phyloP scores from a whole-genome alignment of 2,113 vertebrate species.

The Saiga tatarica region DNA sequence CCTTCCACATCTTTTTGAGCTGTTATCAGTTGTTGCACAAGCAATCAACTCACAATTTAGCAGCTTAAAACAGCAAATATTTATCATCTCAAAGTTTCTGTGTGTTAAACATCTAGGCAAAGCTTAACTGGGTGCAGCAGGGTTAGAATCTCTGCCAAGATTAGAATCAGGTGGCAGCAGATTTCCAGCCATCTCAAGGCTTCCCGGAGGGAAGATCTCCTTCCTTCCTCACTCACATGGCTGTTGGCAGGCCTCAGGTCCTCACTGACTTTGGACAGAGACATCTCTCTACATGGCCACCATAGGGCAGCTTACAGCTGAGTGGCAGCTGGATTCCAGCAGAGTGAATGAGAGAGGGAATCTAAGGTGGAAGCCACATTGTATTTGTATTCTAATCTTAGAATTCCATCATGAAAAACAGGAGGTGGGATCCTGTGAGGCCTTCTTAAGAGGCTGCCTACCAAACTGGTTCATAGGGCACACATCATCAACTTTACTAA shows the following conservation, averaged over 20 bases:
- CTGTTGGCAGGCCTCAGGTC: background rate
- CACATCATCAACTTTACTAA: background rate
- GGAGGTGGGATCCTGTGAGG: background rate
- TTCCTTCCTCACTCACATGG: background rate
- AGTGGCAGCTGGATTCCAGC: background rate
- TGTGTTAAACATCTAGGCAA: background rate
- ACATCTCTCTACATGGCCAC: background rate
- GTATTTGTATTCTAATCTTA: constrained; percentile 14
- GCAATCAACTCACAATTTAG: background rate
- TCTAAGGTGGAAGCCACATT: background rate
- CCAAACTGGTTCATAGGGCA: background rate
- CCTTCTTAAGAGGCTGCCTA: background rate
- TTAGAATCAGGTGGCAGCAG: background rate
- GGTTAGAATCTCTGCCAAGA: background rate
- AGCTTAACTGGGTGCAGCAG: background rate
- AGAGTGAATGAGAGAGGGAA: background rate
- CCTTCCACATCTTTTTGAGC: background rate
- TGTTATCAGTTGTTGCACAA: constrained; percentile 9
- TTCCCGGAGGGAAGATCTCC: background rate
- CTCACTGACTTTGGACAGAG: background rate
- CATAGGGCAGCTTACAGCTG: background rate
- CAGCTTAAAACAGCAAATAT: background rate
- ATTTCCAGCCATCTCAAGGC: background rate
- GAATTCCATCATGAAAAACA: background rate
- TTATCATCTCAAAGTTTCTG: background rate